These are phyloP conservation scores for Sabatieria punctata DNA, from an alignment of 2,888 invertebrate genomes.

Conservation along the genomic window DNA sequence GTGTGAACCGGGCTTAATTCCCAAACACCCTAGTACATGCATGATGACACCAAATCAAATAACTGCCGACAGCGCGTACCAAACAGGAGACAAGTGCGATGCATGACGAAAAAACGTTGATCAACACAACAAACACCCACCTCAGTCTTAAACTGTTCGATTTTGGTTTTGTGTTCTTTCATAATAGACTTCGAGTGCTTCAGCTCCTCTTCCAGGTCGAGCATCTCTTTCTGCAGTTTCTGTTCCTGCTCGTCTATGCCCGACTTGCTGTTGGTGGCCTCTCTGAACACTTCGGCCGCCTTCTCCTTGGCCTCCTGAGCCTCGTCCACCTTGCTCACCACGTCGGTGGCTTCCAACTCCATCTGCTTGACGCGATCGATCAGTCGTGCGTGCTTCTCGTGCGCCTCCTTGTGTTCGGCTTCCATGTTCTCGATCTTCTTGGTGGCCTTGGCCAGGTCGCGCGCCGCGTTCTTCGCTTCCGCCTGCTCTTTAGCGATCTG, in stretches of 20 bases:
- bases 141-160: slow-evolving; percentile 35
- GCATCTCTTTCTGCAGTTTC: slow-evolving; percentile 48
- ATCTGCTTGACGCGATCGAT: no score
- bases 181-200: slow-evolving; percentile 34
- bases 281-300: no score
- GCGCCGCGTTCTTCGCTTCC: slow-evolving; percentile 39
- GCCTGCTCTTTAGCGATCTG: slow-evolving; percentile 39
- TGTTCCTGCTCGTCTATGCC: slow-evolving; percentile 45
- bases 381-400: slow-evolving; percentile 7
- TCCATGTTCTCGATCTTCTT: slow-evolving; percentile 7
- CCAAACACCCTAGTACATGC: no score
- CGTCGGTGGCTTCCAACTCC: no score
- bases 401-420: slow-evolving; percentile 10
- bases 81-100: no score
- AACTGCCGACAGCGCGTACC: no score
- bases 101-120: slow-evolving; percentile 1
- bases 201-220: slow-evolving; percentile 57
- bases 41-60: no score
- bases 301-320: no score
- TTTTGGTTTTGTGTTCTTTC: slow-evolving; percentile 31
- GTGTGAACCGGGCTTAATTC: no score
- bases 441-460: slow-evolving; percentile 32
- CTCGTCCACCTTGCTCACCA: no score
- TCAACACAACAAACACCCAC: slow-evolving; percentile 17
- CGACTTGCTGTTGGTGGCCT: no score